Base-by-base conservation (phyloP, 2,888 invertebrate species). In the Helicoverpa assulta region DNA sequence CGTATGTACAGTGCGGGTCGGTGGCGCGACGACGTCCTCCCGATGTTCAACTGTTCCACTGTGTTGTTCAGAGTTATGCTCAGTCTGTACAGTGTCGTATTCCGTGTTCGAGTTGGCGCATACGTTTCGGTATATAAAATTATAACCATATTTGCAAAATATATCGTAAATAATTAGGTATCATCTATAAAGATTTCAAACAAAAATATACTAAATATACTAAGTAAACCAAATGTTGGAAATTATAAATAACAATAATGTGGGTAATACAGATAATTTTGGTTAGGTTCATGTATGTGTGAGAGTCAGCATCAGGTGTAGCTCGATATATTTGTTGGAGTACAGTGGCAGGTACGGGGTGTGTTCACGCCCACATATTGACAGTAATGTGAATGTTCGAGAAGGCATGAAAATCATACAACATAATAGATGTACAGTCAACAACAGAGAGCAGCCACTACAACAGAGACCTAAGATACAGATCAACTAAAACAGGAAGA, bases 371-470 rank as follows among this genome's bases (percentile, higher is more conserved):
- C 95, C 94, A 92, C 88, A 89, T 91, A 87, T 91, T 94, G 94
- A 90, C 89, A 94, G 95, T 95, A 95, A 94, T 94, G 95, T 95
- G 94, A 95, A 94, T 95, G 95, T 95, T 92, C 89, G 90, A 95
- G 93, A 95, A 95, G 95, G 95, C 95, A 95, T 93, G 93, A 94
- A 92, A 95, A 94, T 94, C 90, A 94, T 94, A 95, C 93, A 95
- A 95, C 94, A 94, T 93, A 95, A 95, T 93, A 94, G 92, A 93
- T 88, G 89, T 91, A 95, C 95, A 95, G 91, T 94, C 93, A 93
- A 95, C 95, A 96, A 96, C 96, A 96, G 94, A 94, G 92, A 96
- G 92, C 96, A 96, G 96, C 95, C 95, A 96, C 96, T 96, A 96
- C 95, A 77, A 95, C 95, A 96, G 94, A 95, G 90, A 94, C 93